Evolutionary conservation across 2,113 vertebrate species (phyloP).

Genomic region (Coptodon rendalli): DNA sequence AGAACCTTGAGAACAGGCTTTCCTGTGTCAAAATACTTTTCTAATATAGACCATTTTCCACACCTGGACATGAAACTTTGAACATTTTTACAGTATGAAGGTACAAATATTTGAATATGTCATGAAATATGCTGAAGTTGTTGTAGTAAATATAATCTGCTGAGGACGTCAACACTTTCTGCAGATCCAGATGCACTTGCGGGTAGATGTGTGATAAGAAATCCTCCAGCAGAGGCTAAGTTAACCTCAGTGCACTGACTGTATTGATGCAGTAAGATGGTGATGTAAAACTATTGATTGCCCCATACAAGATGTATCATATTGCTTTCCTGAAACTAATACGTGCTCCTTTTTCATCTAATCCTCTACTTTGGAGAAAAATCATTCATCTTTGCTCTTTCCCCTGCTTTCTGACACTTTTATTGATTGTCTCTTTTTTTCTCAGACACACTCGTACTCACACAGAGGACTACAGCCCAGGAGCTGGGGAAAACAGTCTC

Average conservation of each 20-base stretch:
- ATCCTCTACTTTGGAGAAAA: not conserved
- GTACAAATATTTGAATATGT: not conserved
- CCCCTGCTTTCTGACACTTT: not conserved
- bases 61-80: not conserved
- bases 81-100: not conserved
- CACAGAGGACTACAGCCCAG: not conserved
- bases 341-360: not conserved
- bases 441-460: not conserved
- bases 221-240: not conserved
- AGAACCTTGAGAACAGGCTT: accelerated
- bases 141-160: not conserved
- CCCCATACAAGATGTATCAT: not conserved
- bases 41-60: not conserved
- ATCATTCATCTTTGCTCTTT: not conserved
- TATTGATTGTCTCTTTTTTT: constrained; percentile 16
- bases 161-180: not conserved
- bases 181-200: not conserved
- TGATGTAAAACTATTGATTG: not conserved
- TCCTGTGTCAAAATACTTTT: not conserved
- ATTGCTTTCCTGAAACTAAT: not conserved
- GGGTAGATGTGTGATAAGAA: not conserved
- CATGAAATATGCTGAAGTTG: not conserved
- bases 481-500: not conserved
- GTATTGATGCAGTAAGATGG: not conserved
- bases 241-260: not conserved